Conservation (phyloP, 1,140 invertebrate species). For the Phocides pigmalion region DNA sequence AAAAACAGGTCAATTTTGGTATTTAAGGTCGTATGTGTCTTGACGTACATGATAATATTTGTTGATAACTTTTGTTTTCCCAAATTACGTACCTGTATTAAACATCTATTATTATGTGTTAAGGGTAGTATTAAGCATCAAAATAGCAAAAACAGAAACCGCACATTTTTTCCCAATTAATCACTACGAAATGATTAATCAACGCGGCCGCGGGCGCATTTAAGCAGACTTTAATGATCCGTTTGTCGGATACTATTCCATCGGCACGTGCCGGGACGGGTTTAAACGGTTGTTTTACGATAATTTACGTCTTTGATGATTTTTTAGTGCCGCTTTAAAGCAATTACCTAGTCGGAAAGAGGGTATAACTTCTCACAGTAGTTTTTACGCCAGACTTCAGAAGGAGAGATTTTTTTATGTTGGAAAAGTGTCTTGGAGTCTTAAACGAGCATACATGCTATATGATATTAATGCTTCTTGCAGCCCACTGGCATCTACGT, state of each 20-base stretch:
- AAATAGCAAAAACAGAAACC: background rate
- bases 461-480: no score
- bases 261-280: conserved; percentile 57
- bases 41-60: no score
- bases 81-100: no score
- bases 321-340: conserved; percentile 47
- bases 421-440: no score
- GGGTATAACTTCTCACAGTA: conserved; percentile 10
- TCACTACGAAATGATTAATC: conserved; percentile 73
- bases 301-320: conserved; percentile 59
- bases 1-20: no score
- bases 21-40: no score
- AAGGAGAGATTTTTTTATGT: no score
- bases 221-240: conserved; percentile 72
- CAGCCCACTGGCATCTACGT: no score
- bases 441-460: no score
- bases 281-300: conserved; percentile 56
- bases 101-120: background rate
- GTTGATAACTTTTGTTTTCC: no score
- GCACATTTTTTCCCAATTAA: conserved; percentile 49
- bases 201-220: conserved; percentile 61
- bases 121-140: background rate
- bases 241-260: conserved; percentile 66
- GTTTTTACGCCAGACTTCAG: no score
- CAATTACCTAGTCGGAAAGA: conserved; percentile 22